phyloP scores from a whole-genome alignment of 2,113 vertebrate species.

The Madoqua kirkii region DNA sequence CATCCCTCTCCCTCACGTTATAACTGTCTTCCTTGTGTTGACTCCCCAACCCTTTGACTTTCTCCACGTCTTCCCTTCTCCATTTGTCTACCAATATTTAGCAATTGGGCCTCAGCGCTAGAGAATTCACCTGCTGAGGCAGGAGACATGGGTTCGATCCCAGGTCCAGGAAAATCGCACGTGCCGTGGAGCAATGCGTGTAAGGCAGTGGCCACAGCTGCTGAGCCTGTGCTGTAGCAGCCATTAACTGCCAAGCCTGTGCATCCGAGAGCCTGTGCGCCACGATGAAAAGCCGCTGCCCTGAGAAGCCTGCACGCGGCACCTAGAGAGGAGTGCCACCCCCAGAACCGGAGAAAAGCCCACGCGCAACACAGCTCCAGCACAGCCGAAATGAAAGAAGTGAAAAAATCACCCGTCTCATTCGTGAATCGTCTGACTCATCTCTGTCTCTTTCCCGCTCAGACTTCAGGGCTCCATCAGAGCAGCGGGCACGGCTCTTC shows the following conservation, averaged over 20 bases:
- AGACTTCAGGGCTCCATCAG: not conserved
- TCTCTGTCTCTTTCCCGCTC: not conserved
- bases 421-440: not conserved
- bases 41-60: not conserved
- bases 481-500: not conserved
- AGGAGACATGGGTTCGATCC: not conserved
- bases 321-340: not conserved
- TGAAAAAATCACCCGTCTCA: not conserved
- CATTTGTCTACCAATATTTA: not conserved
- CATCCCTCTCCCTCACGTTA: not conserved
- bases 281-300: not conserved
- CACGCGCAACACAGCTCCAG: rapidly evolving
- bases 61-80: not conserved
- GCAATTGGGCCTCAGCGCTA: not conserved
- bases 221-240: not conserved
- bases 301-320: not conserved
- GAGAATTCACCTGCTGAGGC: not conserved
- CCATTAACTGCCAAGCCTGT: not conserved
- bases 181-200: too few species aligned
- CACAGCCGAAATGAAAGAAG: not conserved
- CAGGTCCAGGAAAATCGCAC: not conserved
- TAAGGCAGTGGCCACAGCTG: rapidly evolving
- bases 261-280: rapidly evolving
- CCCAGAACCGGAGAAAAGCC: not conserved
- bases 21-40: not conserved